Conservation (phyloP, 2,797 vertebrate genomes). For the Ficedula albicollis region DNA sequence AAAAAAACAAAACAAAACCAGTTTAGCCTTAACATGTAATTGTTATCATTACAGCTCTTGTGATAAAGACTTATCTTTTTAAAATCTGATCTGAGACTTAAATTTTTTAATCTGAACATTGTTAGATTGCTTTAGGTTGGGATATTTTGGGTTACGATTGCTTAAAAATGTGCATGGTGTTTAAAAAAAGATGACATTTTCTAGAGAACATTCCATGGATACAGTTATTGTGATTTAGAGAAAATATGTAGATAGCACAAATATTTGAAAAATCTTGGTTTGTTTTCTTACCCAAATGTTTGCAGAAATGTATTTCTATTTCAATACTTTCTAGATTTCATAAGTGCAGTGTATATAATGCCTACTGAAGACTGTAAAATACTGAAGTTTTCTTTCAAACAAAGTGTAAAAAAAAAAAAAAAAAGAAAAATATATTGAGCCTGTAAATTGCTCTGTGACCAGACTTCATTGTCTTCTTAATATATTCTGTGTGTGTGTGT, state of each 20-base stretch:
- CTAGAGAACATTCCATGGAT: slow-evolving; percentile 76
- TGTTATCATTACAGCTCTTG: slow-evolving; percentile 76
- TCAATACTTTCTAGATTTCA: slow-evolving; percentile 81
- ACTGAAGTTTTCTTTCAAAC: slow-evolving; percentile 82
- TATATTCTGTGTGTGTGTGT: slow-evolving; percentile 77
- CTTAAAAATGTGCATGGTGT: slow-evolving; percentile 79
- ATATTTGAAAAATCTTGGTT: slow-evolving; percentile 73
- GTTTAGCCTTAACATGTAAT: slow-evolving; percentile 80
- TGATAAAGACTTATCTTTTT: slow-evolving; percentile 78
- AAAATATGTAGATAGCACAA: slow-evolving; percentile 81
- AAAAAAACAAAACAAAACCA: slow-evolving; percentile 69
- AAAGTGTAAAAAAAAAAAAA: slow-evolving; percentile 78
- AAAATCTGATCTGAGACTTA: slow-evolving; percentile 78
- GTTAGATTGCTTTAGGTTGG: slow-evolving; percentile 79
- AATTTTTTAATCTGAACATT: slow-evolving; percentile 77
- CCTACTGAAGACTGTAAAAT: slow-evolving; percentile 82
- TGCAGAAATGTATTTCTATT: slow-evolving; percentile 79
- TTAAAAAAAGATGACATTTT: slow-evolving; percentile 59
- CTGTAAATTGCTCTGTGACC: slow-evolving; percentile 84
- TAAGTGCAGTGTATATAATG: slow-evolving; percentile 85
- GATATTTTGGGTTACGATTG: slow-evolving; percentile 72
- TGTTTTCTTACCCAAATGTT: slow-evolving; percentile 83
- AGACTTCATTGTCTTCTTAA: slow-evolving; percentile 81
- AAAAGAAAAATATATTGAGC: slow-evolving; percentile 78
- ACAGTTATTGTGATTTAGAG: slow-evolving; percentile 79